Evolutionary conservation across 2,113 vertebrate species (phyloP), one percentile per base, ranked within the genome.

Genomic region (Orycteropus afer): DNA sequence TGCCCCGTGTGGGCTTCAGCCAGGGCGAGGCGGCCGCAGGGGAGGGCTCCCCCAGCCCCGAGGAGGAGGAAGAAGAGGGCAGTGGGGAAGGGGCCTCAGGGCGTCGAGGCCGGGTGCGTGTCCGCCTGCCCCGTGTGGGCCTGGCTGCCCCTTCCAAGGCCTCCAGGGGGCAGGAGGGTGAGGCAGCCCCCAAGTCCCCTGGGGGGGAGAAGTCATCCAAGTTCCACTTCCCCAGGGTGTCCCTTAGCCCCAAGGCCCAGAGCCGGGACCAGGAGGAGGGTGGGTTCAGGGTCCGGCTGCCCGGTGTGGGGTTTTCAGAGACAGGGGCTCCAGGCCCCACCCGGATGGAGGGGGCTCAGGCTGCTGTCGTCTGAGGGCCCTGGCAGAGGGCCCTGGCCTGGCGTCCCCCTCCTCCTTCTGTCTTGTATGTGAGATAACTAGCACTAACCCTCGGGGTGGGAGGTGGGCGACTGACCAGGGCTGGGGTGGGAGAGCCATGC

Each of bases 201-300:
- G 34, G 73, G 10, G 98, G 96, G 88, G 98, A 98, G 69, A 98
- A 98, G 86, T 97, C 98, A 2, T 89, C 98, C 7, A 99, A 98
- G 97, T 99, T 99, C 94, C 99, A 98, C 86, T 98, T 99, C 80
- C 99, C 99, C 0, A 99, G 99, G 83, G 97, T 99, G 95, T 98
- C 97, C 42, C 97, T 99, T 59, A 99, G 98, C 93, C 98, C 99
- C 73, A 98, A 98, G 90, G 98, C 98, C 49, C 97, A 97, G 67
- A 93, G 96, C 15, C 73, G 97, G 96, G 95, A 95, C 5, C 97
- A 96, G 12, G 98, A 98, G 10, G 97, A 86, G 5, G 98, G 98
- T 12, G 98, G 98, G 4, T 98, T 99, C 97, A 98, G 98, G 94
- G 97, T 99, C 47, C 98, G 98, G 93, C 96, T 98, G 88, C 98